phyloP scores from a whole-genome alignment of 2,113 vertebrate genomes.

The Nycticebus coucang region DNA sequence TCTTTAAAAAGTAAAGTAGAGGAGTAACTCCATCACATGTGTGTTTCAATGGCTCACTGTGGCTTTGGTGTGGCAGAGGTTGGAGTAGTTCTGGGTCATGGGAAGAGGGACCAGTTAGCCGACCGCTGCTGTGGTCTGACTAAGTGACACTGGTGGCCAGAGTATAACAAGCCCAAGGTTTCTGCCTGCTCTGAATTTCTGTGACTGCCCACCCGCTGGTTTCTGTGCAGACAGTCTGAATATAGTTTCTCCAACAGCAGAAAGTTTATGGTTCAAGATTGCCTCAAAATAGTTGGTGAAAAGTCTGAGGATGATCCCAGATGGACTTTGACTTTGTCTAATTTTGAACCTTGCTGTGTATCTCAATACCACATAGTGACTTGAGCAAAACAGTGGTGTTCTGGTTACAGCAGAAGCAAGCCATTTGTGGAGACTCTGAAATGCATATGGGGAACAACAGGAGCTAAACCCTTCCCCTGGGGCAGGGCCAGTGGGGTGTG shows the following conservation, averaged over 20 bases:
- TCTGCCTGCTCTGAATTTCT: neutral
- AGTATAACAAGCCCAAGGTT: neutral
- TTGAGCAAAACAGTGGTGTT: constrained; percentile 32
- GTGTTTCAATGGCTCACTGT: neutral
- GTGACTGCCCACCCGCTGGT: neutral
- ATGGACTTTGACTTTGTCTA: constrained; percentile 45
- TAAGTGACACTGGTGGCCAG: neutral
- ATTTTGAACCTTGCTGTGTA: constrained; percentile 58
- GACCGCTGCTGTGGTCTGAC: neutral
- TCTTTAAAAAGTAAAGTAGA: neutral
- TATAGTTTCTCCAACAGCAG: neutral
- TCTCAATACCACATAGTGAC: constrained; percentile 40
- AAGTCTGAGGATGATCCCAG: constrained; percentile 51
- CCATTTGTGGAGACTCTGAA: neutral
- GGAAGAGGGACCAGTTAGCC: neutral
- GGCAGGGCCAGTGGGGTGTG: constrained; percentile 2
- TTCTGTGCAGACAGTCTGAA: neutral
- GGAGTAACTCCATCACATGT: neutral
- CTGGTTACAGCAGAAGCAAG: constrained; percentile 40
- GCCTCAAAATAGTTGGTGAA: constrained; percentile 39
- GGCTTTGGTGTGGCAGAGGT: neutral
- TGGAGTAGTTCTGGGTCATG: neutral
- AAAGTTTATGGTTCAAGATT: constrained; percentile 48
- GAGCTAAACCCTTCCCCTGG: constrained; percentile 48
- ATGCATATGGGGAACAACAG: neutral